These are phyloP conservation scores for Leptosomus discolor DNA, from an alignment of 2,113 vertebrate species.

Conservation along the genomic window DNA sequence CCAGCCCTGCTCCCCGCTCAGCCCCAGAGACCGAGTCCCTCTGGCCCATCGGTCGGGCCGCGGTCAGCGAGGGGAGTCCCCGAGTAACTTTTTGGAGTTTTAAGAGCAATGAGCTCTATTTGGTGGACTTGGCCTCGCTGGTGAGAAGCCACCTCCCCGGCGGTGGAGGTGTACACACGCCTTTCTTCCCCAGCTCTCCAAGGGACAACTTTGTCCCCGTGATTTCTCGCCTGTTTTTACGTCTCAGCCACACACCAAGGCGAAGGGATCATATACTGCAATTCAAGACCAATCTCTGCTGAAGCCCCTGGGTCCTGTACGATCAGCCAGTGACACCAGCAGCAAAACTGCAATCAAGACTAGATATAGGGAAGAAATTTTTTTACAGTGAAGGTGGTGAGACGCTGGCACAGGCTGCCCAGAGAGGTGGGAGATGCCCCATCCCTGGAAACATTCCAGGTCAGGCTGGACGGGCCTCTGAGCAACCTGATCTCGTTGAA, in stretches of 20 bases:
- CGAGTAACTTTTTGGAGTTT: neutral
- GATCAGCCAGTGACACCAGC: neutral
- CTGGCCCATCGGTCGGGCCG: fast-evolving
- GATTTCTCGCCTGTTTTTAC: neutral
- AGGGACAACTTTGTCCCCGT: neutral
- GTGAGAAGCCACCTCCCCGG: neutral
- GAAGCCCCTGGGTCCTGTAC: neutral
- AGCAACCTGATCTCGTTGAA: neutral
- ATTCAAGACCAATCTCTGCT: neutral
- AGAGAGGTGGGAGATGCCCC: neutral
- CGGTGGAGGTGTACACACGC: neutral
- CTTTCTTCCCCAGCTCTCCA: neutral
- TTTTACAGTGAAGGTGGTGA: neutral
- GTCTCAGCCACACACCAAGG: neutral
- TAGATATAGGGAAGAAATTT: too few relatives aligned
- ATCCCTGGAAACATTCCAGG: neutral
- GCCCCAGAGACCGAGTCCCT: neutral
- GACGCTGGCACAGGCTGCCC: neutral
- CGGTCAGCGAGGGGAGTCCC: neutral
- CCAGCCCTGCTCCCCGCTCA: fast-evolving
- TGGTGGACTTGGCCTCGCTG: fast-evolving
- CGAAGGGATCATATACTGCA: fast-evolving
- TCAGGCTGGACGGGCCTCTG: neutral
- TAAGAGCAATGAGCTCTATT: neutral
- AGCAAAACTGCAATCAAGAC: neutral